Conservation (phyloP, 2,113 vertebrate species). For the Eubucco bourcierii region DNA sequence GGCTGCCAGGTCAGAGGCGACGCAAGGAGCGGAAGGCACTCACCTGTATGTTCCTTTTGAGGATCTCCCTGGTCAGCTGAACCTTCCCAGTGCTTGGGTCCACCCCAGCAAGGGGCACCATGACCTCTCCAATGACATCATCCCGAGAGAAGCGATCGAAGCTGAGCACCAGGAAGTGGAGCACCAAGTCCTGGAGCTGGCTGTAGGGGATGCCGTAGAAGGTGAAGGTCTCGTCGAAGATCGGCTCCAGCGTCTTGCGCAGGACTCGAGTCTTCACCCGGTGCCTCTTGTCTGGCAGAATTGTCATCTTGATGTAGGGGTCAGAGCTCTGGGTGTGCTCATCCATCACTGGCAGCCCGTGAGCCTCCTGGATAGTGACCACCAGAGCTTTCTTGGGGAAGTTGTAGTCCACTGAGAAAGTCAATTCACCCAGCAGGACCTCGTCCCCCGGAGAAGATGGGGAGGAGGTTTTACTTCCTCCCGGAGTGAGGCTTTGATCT, state of each 20-base stretch:
- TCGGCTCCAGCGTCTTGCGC: constrained; percentile 90
- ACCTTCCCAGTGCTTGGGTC: constrained; percentile 94
- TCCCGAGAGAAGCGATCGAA: constrained; percentile 96
- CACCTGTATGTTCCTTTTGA: constrained; percentile 94
- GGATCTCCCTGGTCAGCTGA: constrained; percentile 90
- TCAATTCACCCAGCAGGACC: constrained; percentile 82
- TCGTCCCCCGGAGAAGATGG: constrained; percentile 86
- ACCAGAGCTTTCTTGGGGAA: constrained; percentile 97
- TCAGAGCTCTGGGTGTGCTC: constrained; percentile 88
- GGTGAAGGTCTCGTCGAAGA: constrained; percentile 97
- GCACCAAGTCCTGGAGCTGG: constrained; percentile 90
- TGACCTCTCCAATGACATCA: constrained; percentile 92
- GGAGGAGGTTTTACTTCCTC: constrained; percentile 82
- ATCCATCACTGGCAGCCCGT: constrained; percentile 89
- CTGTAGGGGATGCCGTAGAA: constrained; percentile 95
- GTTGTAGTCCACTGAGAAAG: constrained; percentile 95
- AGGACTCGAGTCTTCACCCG: constrained; percentile 94
- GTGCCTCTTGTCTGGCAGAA: constrained; percentile 95
- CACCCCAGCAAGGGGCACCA: constrained; percentile 91
- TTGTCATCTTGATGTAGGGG: constrained; percentile 98
- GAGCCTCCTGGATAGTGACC: constrained; percentile 92
- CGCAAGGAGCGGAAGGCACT: background rate
- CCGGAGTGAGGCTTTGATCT: constrained; percentile 83
- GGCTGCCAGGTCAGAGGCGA: accelerated
- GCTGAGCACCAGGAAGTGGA: constrained; percentile 95